phyloP scores from a whole-genome alignment of 1,140 invertebrate species.

The Dendroctonus valens region DNA sequence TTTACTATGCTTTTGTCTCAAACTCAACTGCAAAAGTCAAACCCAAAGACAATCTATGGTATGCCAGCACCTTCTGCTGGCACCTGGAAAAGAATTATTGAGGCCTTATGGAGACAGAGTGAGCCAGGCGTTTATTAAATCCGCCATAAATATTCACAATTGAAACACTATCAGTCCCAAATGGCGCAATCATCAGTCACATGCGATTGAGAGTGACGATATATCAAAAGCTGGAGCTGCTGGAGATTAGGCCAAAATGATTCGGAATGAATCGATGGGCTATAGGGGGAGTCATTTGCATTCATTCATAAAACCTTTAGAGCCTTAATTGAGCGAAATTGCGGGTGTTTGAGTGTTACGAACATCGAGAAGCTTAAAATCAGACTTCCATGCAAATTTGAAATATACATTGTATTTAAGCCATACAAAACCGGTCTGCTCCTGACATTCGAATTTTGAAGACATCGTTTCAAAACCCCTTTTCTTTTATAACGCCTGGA shows the following conservation, averaged over 20 bases:
- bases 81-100: slow-evolving; percentile 3
- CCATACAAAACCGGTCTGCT: background rate
- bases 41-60: too few relatives aligned
- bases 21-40: too few relatives aligned
- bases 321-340: too few relatives aligned
- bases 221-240: slow-evolving; percentile 8
- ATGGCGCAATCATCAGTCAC: slow-evolving; percentile 17
- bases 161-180: slow-evolving; percentile 14
- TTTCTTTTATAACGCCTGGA: slow-evolving; percentile 14
- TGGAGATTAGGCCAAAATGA: slow-evolving; percentile 1
- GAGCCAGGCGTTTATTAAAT: slow-evolving; percentile 5
- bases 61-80: too few relatives aligned
- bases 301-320: too few relatives aligned
- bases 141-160: slow-evolving; percentile 14
- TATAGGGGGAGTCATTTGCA: background rate
- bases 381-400: background rate
- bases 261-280: slow-evolving; percentile 1
- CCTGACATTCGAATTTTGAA: background rate
- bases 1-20: too few relatives aligned
- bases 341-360: too few relatives aligned
- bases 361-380: too few relatives aligned
- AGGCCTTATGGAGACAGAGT: slow-evolving; percentile 3
- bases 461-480: background rate
- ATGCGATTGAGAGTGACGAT: slow-evolving; percentile 7
- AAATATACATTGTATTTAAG: background rate